These are phyloP conservation scores for Crypturellus tataupa DNA, from an alignment of 2,797 vertebrate species.

Conservation along the genomic window DNA sequence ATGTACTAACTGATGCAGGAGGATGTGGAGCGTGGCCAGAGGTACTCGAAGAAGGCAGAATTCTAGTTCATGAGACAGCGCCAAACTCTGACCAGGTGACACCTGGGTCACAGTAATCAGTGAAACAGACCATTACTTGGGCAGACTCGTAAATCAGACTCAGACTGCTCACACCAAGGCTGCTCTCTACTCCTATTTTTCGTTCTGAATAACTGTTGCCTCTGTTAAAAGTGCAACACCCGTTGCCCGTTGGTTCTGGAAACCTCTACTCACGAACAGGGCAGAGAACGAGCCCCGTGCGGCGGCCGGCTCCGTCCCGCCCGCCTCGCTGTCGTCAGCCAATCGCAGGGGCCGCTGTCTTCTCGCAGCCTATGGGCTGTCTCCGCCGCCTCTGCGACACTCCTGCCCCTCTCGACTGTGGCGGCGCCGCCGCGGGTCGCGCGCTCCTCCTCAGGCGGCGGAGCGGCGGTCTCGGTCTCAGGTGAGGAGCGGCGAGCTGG, in stretches of 20 bases:
- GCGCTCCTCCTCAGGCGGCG: constrained; percentile 57
- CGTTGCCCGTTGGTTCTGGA: not conserved
- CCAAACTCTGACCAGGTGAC: not conserved
- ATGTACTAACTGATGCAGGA: not conserved
- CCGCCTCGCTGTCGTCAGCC: not conserved
- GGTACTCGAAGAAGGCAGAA: not conserved
- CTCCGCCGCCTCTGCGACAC: not conserved
- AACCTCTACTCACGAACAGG: too few relatives aligned
- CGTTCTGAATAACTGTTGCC: too few relatives aligned
- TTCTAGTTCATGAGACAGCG: not conserved
- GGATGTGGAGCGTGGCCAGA: not conserved
- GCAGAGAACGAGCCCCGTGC: not conserved
- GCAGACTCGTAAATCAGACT: not conserved
- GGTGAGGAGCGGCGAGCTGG: constrained; percentile 62
- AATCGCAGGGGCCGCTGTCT: not conserved
- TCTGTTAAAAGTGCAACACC: too few relatives aligned
- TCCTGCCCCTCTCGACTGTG: not conserved
- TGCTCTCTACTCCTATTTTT: not conserved
- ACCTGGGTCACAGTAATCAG: not conserved
- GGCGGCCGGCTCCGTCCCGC: not conserved
- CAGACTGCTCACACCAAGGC: not conserved
- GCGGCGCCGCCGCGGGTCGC: not conserved
- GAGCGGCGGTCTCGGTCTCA: constrained; percentile 78
- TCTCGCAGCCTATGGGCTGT: not conserved
- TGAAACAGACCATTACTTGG: not conserved